Base-by-base conservation (phyloP, 2,888 invertebrate genomes). In the Philonicus albiceps region DNA sequence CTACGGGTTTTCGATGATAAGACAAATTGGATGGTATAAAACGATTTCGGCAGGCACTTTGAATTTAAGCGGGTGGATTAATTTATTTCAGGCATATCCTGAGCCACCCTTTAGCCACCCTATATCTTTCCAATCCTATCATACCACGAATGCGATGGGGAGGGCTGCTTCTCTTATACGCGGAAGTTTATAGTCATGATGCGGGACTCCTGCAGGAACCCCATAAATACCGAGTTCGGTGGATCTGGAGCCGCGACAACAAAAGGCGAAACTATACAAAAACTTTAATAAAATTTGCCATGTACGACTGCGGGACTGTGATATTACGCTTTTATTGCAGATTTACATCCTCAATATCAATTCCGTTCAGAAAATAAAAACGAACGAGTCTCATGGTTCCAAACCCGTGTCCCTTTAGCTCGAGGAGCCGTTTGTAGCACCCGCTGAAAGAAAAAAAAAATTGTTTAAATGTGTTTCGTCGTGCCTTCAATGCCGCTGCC, bases 301-400 rank as follows among this genome's bases (percentile, higher is more conserved):
- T 78, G 80, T 53, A 55, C 55, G 81, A 81, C 64, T 55, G 81
- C 55, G 34, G 31, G 55, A 34, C 81, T 81, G 81, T 81, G 22
- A 81, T 64, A 81, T 81, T 81, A 81, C 81, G 55, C 81, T 81
- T 81, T 81, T 81, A 81, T 81, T 81, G 81, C 81, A 81, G 55
- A 81, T 81, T 81, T 81, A 81, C 81, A 81, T 81, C 81, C 81
- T 81, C 81, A 81, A 81, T 81, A 81, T 81, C 81, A 81, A 81
- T 81, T 81, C 55, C 31, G 55, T 64, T 81, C 81, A 81, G 81
- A 74, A 81, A 55, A 81, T 81, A 81, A 55, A 81, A 81, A 34
- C 30, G 64, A 31, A 81, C 55, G 81, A 81, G 55, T 55, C 81
- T 34, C 19, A 16, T n/a, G 19, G 76, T 78, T 40, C 34, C 3